Evolutionary conservation across 2,888 invertebrate genomes (phyloP).

Genomic region (Thymelicus acteon): DNA sequence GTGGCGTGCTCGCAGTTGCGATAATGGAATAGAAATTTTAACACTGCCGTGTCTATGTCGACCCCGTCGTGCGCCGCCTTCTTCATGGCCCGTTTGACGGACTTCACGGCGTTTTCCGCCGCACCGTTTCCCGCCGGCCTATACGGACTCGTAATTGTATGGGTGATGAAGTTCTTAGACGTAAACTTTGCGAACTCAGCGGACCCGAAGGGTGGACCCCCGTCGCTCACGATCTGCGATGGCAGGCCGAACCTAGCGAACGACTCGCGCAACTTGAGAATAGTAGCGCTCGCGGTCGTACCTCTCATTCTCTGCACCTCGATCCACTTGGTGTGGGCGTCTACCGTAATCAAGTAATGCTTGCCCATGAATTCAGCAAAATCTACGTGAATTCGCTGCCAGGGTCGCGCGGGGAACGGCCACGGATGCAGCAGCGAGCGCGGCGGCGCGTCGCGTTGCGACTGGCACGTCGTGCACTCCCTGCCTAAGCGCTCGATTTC

Average conservation of each 20-base stretch:
- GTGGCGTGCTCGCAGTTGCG: too few relatives aligned
- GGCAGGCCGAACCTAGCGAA: constrained; percentile 47
- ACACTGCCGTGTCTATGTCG: constrained; percentile 22
- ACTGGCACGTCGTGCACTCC: constrained; percentile 42
- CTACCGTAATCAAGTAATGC: constrained; percentile 43
- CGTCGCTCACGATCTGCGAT: constrained; percentile 44
- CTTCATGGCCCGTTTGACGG: constrained; percentile 34
- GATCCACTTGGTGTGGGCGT: constrained; percentile 46
- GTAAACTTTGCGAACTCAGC: constrained; percentile 42
- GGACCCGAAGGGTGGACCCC: constrained; percentile 46
- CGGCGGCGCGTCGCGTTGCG: constrained; percentile 44
- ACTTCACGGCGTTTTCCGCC: constrained; percentile 37
- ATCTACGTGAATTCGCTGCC: constrained; percentile 44
- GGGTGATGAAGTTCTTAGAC: constrained; percentile 36
- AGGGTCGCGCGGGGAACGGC: constrained; percentile 42
- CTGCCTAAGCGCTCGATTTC: constrained; percentile 42
- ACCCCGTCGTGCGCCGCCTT: constrained; percentile 28
- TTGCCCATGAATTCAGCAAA: constrained; percentile 40
- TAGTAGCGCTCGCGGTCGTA: constrained; percentile 37
- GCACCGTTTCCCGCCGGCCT: constrained; percentile 43
- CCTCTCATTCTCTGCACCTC: constrained; percentile 41
- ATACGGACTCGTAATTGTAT: constrained; percentile 38
- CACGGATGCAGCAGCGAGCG: constrained; percentile 41
- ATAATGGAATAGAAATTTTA: constrained; percentile 33
- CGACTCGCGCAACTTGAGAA: constrained; percentile 35